A percentile compares a stretch with the other conserved stretches of the same genome.
Evolutionary conservation across 2,797 vertebrate genomes (phyloP).

Genomic region (Hozukius guyotensis): DNA sequence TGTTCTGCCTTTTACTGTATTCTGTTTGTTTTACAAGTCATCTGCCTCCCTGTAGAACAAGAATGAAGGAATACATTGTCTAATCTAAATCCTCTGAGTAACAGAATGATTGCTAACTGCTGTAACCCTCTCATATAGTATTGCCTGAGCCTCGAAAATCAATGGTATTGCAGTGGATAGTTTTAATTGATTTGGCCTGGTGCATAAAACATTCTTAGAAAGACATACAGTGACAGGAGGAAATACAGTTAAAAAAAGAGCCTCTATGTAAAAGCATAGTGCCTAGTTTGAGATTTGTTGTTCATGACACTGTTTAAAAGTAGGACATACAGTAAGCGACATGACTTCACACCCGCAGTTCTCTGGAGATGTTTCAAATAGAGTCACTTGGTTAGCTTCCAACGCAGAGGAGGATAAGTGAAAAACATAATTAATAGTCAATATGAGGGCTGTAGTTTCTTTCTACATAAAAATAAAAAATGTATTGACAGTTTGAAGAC

Average conservation of each 20-base stretch:
- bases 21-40: slow-evolving; percentile 22
- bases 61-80: slow-evolving; percentile 1
- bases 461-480: not conserved
- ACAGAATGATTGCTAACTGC: slow-evolving; percentile 28
- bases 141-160: slow-evolving; percentile 31
- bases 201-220: slow-evolving; percentile 18
- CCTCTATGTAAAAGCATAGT: not conserved
- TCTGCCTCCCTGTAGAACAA: not conserved
- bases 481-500: not conserved
- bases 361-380: slow-evolving; percentile 7
- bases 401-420: not conserved
- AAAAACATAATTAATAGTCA: slow-evolving; percentile 16
- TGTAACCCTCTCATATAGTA: slow-evolving; percentile 25
- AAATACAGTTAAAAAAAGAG: not conserved
- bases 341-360: slow-evolving; percentile 9
- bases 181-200: slow-evolving; percentile 15
- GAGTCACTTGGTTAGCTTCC: slow-evolving; percentile 1
- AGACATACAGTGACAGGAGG: not conserved
- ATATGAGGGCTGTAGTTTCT: not conserved
- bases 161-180: slow-evolving; percentile 10
- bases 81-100: slow-evolving; percentile 16
- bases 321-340: not conserved
- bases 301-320: slow-evolving; percentile 3
- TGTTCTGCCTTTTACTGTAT: slow-evolving; percentile 5
- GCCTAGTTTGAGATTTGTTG: not conserved